Base-by-base conservation (phyloP, 2,797 vertebrate genomes). In the Pteropus rufus region DNA sequence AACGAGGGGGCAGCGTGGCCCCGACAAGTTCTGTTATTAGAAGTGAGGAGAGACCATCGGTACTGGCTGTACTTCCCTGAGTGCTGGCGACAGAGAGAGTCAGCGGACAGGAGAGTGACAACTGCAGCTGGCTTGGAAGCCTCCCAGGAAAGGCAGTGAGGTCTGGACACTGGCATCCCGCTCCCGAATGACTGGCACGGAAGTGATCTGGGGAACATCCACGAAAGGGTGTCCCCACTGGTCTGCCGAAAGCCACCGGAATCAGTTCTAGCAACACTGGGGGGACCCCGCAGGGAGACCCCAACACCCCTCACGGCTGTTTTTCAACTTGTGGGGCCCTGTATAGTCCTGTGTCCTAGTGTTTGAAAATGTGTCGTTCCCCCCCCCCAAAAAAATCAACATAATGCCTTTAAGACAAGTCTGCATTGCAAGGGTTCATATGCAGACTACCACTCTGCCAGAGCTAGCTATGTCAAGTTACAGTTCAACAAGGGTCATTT, bases 271-370 rank as follows among this genome's bases (percentile, higher is more conserved):
- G 75, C 24, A 21, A 54, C 75, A 54, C 44, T 8, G 12, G 19
- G 2, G 44, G 6, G 2, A 89, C 14, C 5, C 0, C 1, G 31
- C 0, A n/a, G n/a, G 23, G 36, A 58, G 6, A 31, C 24, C 12
- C 16, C 62, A 29, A 58, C 12, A 3, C 52, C 23, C 16, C 79
- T 39, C 39, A 8, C 1, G 1, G 76, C 34, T 39, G n/a, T 9
- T 46, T 60, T 89, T 41, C 8, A 11, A 21, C 26, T 5, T 41
- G 49, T 52, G 23, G 26, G 10, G 26, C 3, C 11, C 54, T 24
- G 2, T 9, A 3, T 7, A 15, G 84, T 86, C 73, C 23, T 26
- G 60, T 12, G 84, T 31, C 62, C 56, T 49, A 64, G 21, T 14
- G 1, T 24, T 72, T 52, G 83, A 76, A 94, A 90, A 65, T 24